Evolutionary conservation across 1,140 invertebrate species (phyloP).

Genomic region (Galleria mellonella): DNA sequence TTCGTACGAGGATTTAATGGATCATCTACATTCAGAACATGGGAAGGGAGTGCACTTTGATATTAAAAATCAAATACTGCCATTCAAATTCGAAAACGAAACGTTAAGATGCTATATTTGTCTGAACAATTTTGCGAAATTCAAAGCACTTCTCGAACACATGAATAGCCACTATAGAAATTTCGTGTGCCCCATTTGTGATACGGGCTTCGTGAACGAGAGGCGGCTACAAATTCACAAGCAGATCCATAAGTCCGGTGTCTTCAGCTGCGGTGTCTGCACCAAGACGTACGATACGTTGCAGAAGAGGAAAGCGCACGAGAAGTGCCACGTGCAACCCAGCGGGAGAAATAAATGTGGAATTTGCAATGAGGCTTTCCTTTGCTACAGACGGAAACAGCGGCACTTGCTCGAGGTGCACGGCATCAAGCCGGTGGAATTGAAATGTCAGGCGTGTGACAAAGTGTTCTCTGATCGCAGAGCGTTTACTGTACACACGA

Average conservation of each 20-base stretch:
- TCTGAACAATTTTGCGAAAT: slow-evolving; percentile 30
- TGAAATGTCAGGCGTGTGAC: slow-evolving; percentile 46
- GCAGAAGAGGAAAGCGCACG: slow-evolving; percentile 33
- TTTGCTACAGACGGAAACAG: slow-evolving; percentile 27
- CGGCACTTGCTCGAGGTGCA: slow-evolving; percentile 38
- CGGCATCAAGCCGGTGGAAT: slow-evolving; percentile 20
- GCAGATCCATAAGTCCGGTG: slow-evolving; percentile 29
- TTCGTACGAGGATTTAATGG: slow-evolving; percentile 12
- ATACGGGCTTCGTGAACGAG: slow-evolving; percentile 35
- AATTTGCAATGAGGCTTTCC: slow-evolving; percentile 36
- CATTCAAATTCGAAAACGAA: slow-evolving; percentile 20
- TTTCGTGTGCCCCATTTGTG: slow-evolving; percentile 39
- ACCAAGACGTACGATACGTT: slow-evolving; percentile 33
- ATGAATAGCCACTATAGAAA: slow-evolving; percentile 50
- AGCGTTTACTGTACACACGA: slow-evolving; percentile 32
- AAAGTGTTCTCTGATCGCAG: slow-evolving; percentile 37
- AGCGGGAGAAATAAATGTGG: slow-evolving; percentile 36
- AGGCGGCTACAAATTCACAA: slow-evolving; percentile 24
- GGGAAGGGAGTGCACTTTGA: slow-evolving; percentile 12
- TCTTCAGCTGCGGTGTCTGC: slow-evolving; percentile 34
- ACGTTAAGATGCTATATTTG: slow-evolving; percentile 39
- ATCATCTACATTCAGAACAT: slow-evolving; percentile 19
- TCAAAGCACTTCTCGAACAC: slow-evolving; percentile 42
- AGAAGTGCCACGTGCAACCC: slow-evolving; percentile 27
- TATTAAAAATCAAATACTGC: slow-evolving; percentile 15